These are phyloP conservation scores for Ophion ventricosus DNA, from an alignment of 2,888 invertebrate species.

Conservation along the genomic window DNA sequence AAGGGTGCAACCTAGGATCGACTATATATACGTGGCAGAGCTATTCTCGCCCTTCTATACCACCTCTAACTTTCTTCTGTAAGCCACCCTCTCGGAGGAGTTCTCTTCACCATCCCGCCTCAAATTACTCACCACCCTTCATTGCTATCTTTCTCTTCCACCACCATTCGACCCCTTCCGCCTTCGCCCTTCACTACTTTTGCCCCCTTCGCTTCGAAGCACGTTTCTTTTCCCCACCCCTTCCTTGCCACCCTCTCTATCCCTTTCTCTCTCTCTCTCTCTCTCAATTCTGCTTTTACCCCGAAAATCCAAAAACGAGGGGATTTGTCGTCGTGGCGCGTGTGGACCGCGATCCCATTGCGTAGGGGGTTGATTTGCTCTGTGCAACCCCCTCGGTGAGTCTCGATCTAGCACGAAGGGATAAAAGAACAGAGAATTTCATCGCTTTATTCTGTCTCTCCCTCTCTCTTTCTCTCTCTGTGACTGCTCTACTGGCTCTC, in stretches of 20 bases:
- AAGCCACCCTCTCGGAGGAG: constrained; percentile 56
- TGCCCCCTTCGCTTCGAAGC: constrained; percentile 69
- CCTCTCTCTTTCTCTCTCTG: neutral
- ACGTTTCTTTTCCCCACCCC: constrained; percentile 31
- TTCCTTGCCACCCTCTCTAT: constrained; percentile 1
- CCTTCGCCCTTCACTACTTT: constrained; percentile 40
- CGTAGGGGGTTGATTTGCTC: constrained; percentile 69
- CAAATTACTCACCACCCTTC: constrained; percentile 69
- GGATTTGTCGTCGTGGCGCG: constrained; percentile 74
- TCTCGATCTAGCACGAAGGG: constrained; percentile 32
- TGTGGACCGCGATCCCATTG: constrained; percentile 68
- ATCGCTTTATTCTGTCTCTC: constrained; percentile 18
- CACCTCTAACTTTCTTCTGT: constrained; percentile 26
- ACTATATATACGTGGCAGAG: constrained; percentile 18
- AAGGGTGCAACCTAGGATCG: constrained; percentile 62
- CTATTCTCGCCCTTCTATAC: constrained; percentile 25
- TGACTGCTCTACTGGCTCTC: constrained; percentile 24
- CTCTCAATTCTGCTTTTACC: constrained; percentile 66
- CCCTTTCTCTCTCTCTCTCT: constrained; percentile 1
- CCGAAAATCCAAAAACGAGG: constrained; percentile 80
- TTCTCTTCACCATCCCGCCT: constrained; percentile 72
- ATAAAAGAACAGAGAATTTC: constrained; percentile 38
- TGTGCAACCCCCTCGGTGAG: constrained; percentile 49
- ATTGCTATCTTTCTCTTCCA: constrained; percentile 31
- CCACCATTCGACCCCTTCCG: constrained; percentile 43